phyloP scores from a whole-genome alignment of 2,888 invertebrate genomes.

The Luffia ferchaultella region DNA sequence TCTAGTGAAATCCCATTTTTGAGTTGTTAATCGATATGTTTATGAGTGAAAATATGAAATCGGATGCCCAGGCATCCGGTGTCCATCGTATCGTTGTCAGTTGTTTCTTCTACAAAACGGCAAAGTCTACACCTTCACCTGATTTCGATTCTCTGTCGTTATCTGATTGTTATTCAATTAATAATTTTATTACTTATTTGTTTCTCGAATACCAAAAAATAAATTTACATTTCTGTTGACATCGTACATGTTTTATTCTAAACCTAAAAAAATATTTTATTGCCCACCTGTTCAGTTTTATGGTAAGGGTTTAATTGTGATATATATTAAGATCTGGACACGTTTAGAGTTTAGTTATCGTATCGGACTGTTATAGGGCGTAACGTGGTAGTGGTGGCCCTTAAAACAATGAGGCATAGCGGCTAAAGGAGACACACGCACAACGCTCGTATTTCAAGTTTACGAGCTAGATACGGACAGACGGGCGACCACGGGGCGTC shows the following conservation, averaged over 20 bases:
- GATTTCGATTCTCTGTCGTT: too few species aligned
- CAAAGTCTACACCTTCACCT: too few species aligned
- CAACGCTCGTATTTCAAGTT: not conserved
- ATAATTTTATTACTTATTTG: not conserved
- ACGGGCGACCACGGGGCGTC: not conserved
- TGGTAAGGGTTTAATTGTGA: conserved; percentile 22
- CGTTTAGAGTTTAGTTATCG: not conserved
- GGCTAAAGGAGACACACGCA: too few species aligned
- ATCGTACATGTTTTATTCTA: not conserved
- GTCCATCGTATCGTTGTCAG: too few species aligned
- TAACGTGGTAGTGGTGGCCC: not conserved
- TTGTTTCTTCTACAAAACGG: too few species aligned
- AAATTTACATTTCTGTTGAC: not conserved
- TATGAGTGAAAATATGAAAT: too few species aligned
- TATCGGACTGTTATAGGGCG: not conserved
- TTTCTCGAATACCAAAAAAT: not conserved
- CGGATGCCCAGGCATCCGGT: too few species aligned
- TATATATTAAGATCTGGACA: conserved; percentile 21
- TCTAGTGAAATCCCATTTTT: too few species aligned
- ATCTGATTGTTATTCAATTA: too few species aligned
- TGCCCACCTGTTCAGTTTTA: conserved; percentile 3
- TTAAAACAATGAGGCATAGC: not conserved
- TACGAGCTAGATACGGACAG: not conserved
- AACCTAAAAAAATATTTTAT: not conserved
- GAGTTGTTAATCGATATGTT: too few species aligned